Percentiles rank a stretch among this genome's conserved stretches.
These are phyloP conservation scores for Ardeotis arabs DNA, from an alignment of 2,113 vertebrate genomes.

Conservation along the genomic window DNA sequence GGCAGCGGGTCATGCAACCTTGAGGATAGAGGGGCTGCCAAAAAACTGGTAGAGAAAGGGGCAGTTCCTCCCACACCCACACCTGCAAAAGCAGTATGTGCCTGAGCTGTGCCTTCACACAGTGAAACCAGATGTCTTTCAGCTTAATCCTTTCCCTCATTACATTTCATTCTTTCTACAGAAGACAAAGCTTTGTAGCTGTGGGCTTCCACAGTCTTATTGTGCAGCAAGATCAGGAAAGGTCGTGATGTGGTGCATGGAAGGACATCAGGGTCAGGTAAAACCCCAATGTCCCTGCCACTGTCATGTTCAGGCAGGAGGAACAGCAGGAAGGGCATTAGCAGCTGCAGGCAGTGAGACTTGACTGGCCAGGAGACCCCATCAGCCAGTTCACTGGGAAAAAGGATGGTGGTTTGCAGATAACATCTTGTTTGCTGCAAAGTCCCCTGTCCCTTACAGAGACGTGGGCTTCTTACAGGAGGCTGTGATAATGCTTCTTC, in stretches of 20 bases:
- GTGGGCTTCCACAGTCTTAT: accelerated
- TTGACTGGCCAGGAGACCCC: not conserved
- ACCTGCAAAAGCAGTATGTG: not conserved
- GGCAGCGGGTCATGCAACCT: accelerated
- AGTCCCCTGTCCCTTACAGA: not conserved
- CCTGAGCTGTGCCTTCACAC: not conserved
- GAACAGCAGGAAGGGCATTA: not conserved
- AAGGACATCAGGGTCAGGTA: not conserved
- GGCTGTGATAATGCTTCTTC: slow-evolving; percentile 12
- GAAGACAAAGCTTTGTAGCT: not conserved
- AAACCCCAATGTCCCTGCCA: not conserved
- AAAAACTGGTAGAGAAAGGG: not conserved
- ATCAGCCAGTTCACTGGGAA: not conserved
- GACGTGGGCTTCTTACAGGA: not conserved
- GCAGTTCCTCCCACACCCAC: not conserved
- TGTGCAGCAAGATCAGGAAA: not conserved
- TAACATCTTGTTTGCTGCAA: not conserved
- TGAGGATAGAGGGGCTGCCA: not conserved
- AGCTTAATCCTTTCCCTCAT: not conserved
- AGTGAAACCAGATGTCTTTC: not conserved
- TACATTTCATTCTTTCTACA: not conserved
- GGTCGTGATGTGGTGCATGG: accelerated
- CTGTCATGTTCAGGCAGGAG: not conserved
- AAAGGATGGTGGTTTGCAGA: not conserved
- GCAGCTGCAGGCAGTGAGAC: not conserved